These are phyloP conservation scores for Pterostichus madidus DNA, from an alignment of 2,888 invertebrate species.

Conservation along the genomic window DNA sequence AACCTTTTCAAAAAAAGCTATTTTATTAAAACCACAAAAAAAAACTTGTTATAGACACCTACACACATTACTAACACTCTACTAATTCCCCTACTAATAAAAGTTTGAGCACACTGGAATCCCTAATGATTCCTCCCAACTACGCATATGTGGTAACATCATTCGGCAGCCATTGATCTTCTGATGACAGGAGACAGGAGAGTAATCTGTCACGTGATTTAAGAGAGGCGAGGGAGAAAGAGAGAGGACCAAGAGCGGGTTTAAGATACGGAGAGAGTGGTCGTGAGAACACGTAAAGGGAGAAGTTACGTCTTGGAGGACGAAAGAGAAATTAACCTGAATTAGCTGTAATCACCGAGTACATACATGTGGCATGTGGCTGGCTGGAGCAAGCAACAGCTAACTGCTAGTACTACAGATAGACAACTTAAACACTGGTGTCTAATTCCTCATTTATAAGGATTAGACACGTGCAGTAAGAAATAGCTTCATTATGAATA, in stretches of 20 bases:
- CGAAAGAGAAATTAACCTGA: conserved; percentile 37
- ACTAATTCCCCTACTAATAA: conserved; percentile 1
- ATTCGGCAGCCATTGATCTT: conserved; percentile 14
- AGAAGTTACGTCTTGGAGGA: conserved; percentile 18
- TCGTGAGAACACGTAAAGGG: neutral
- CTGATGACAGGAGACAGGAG: neutral
- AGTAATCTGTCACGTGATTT: conserved; percentile 8
- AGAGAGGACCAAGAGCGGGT: neutral
- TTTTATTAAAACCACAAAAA: too few relatives aligned
- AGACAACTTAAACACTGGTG: conserved; percentile 17
- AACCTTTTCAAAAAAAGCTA: too few relatives aligned
- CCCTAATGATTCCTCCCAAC: neutral
- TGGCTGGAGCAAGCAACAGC: conserved; percentile 7
- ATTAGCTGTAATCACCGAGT: conserved; percentile 35
- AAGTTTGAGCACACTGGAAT: neutral
- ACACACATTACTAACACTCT: neutral
- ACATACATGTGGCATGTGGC: neutral
- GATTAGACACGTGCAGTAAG: conserved; percentile 28
- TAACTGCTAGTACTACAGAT: neutral
- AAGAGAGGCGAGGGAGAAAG: conserved; percentile 2
- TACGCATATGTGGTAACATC: conserved; percentile 17
- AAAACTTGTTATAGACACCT: too few relatives aligned
- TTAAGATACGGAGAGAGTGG: neutral
- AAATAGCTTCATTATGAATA: neutral
- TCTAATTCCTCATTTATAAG: conserved; percentile 4